Base-by-base conservation (phyloP, 1,140 invertebrate species). In the Schlechtendalia chinensis region DNA sequence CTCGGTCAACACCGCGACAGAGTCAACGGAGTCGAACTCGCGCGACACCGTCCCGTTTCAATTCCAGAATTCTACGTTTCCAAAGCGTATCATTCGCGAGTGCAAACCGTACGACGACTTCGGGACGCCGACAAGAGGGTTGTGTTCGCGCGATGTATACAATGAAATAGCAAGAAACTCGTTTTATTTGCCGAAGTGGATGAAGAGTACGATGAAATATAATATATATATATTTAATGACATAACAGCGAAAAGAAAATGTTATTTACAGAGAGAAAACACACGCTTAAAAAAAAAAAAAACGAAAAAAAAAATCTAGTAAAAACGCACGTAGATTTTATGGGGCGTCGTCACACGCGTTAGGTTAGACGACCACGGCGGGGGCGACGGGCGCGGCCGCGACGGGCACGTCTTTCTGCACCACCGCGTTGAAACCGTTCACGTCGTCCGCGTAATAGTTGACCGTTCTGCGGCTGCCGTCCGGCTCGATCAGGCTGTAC, bases 381-480 rank as follows among this genome's bases (percentile, higher is more conserved):
- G 83, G 61, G 27, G 72, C 81, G 58, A 67, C 69, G 12, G 61
- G 17, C 6, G 81, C n/a, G 4, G 50, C 56, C 12, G 47, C 32
- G 1, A 82, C 81, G n/a, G 17, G 83, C 80, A 47, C 81, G 82
- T 89, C 88, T 32, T 88, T 89, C 72, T 88, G 88, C 0, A 91
- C 90, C 50, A 90, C 88, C 11, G 90, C 90, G 84, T 91, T 90
- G 85, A 90, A 91, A 67, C 90, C 90, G 82, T 88, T 88, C 74
- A 90, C 87, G 27, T 86, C 83, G 82, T 90, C 90, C 8, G 89
- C 89, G 10, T 88, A 89, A 82, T 91, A 91, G 74, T 89, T 87
- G 27, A 91, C 90, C 39, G 85, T 86, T 56, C 88, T 84, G 74
- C 90, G 87, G 39, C 90, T 90, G 19, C 88, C 88, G 58, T 89